A percentile compares a stretch with the other conserved stretches of the same genome.
These are phyloP conservation scores for Leistus spinibarbis DNA, from an alignment of 2,888 invertebrate genomes.

Conservation along the genomic window DNA sequence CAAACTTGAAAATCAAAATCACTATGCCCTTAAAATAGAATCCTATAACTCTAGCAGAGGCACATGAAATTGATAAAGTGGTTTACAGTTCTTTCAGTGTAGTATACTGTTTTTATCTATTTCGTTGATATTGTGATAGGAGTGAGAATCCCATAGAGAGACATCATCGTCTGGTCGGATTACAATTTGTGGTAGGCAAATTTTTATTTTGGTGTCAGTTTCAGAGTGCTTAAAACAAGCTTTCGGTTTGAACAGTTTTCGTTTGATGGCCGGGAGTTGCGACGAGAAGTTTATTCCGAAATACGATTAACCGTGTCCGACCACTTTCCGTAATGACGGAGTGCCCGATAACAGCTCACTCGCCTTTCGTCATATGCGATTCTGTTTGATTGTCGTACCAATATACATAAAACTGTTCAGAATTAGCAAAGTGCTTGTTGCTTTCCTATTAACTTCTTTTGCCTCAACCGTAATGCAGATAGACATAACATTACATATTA, in stretches of 20 bases:
- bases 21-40: too few species aligned
- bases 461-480: too few species aligned
- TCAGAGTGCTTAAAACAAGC: background rate
- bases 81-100: too few species aligned
- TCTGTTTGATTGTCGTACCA: background rate
- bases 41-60: too few species aligned
- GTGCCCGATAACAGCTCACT: background rate
- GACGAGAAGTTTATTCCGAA: conserved; percentile 7
- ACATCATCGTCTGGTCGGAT: background rate
- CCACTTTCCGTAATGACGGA: background rate
- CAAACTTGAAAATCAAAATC: too few species aligned
- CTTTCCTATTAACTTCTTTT: too few species aligned
- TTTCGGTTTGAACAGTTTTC: background rate
- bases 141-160: background rate
- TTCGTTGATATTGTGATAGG: background rate
- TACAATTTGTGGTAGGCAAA: background rate
- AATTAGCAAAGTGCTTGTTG: too few species aligned
- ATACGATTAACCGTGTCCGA: conserved; percentile 6
- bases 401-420: background rate
- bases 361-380: background rate
- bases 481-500: background rate
- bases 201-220: background rate
- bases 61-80: too few species aligned
- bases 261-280: background rate
- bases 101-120: background rate